These are phyloP conservation scores for Gambusia holbrooki DNA, from an alignment of 2,113 vertebrate species.

Conservation along the genomic window DNA sequence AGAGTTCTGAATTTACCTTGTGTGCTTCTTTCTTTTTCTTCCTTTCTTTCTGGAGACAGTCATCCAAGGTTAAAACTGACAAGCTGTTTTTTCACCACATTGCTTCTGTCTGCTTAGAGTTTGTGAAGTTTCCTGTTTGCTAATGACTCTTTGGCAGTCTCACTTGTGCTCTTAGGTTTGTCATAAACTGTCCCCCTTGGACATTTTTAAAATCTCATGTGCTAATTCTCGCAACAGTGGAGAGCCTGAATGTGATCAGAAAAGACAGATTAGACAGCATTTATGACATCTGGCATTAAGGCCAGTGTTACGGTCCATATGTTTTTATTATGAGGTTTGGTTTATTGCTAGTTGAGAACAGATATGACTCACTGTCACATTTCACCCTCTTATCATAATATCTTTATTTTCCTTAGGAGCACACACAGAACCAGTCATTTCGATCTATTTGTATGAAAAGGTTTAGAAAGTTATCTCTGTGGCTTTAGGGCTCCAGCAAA, in stretches of 20 bases:
- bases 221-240: slow-evolving; percentile 39
- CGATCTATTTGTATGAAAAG: neutral
- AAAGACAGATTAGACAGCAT: slow-evolving; percentile 16
- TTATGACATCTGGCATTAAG: slow-evolving; percentile 34
- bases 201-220: slow-evolving; percentile 41
- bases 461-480: neutral
- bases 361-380: neutral
- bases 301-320: slow-evolving; percentile 20
- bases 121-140: slow-evolving; percentile 31
- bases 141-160: slow-evolving; percentile 57
- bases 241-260: slow-evolving; percentile 19
- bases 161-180: slow-evolving; percentile 47
- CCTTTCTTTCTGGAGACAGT: slow-evolving; percentile 37
- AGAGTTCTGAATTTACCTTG: slow-evolving; percentile 21
- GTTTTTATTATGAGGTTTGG: slow-evolving; percentile 29
- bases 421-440: neutral
- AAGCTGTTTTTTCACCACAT: slow-evolving; percentile 20
- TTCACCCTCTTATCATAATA: neutral
- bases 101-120: slow-evolving; percentile 38
- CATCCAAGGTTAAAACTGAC: slow-evolving; percentile 26
- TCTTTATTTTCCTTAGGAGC: neutral
- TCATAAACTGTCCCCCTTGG: slow-evolving; percentile 50
- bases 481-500: too few species aligned
- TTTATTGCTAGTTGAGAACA: slow-evolving; percentile 31
- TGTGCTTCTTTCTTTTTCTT: slow-evolving; percentile 10